Conservation (phyloP, 2,797 vertebrate species). For the Oreochromis grahami region DNA sequence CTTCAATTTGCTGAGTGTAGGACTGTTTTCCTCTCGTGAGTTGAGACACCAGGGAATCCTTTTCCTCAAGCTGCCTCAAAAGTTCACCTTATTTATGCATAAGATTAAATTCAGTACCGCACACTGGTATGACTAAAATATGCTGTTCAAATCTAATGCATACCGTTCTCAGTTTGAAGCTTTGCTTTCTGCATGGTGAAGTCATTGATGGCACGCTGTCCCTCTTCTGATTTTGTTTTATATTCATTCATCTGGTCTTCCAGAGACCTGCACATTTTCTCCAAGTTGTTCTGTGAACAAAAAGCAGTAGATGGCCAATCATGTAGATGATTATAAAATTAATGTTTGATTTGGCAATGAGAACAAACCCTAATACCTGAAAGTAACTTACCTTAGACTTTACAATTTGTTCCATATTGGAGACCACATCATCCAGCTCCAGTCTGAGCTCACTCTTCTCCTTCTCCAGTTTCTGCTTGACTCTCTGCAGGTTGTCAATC, state of each 20-base stretch:
- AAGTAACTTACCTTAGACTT: conserved; percentile 75
- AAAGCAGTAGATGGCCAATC: neutral
- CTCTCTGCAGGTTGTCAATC: no score
- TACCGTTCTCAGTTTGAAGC: conserved; percentile 86
- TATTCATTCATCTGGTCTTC: conserved; percentile 86
- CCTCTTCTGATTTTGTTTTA: conserved; percentile 80
- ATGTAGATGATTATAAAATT: neutral
- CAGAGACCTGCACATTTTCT: conserved; percentile 82
- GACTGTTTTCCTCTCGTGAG: conserved; percentile 84
- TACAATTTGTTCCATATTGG: conserved; percentile 83
- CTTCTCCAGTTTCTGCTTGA: no score
- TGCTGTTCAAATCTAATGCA: neutral
- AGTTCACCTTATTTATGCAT: conserved; percentile 72
- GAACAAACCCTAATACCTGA: no score
- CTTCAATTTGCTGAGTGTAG: conserved; percentile 83
- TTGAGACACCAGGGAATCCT: conserved; percentile 80
- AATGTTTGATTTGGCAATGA: neutral
- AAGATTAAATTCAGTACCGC: neutral
- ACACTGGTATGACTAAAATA: neutral
- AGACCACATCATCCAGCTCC: conserved; percentile 85
- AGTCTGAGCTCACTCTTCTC: conserved; percentile 61
- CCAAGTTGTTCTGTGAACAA: conserved; percentile 76
- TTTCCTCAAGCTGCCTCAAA: conserved; percentile 80
- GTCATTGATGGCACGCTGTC: conserved; percentile 81
- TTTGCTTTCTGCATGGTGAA: conserved; percentile 82